These are phyloP conservation scores for Tapera naevia DNA, from an alignment of 2,797 vertebrate genomes.

Conservation along the genomic window DNA sequence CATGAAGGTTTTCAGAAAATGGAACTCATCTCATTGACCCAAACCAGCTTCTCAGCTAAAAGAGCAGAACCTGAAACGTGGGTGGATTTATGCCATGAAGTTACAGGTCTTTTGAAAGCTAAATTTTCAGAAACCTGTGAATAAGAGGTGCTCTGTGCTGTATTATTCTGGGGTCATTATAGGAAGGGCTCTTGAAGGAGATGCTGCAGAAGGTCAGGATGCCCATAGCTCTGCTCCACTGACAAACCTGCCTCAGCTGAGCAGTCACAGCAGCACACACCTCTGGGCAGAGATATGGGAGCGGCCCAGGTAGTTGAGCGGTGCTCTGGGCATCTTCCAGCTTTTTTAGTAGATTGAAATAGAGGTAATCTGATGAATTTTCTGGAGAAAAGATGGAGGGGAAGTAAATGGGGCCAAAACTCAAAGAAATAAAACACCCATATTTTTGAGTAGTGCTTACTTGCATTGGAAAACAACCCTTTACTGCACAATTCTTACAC, in stretches of 20 bases:
- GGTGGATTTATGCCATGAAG: neutral
- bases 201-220: neutral
- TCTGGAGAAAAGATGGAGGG: neutral
- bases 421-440: neutral
- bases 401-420: neutral
- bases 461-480: neutral
- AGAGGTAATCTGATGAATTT: neutral
- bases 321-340: neutral
- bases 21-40: neutral
- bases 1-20: neutral
- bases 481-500: neutral
- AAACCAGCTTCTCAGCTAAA: neutral
- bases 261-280: neutral
- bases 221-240: neutral
- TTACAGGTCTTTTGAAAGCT: neutral
- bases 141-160: neutral
- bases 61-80: neutral
- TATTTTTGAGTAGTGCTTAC: neutral
- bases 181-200: neutral
- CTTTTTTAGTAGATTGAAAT: neutral
- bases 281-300: neutral
- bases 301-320: fast-evolving
- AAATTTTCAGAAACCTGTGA: neutral
- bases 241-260: neutral
- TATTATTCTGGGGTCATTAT: neutral